Evolutionary conservation across 2,888 invertebrate species (phyloP), one percentile per base, ranked within the genome.

Genomic region (Macaria notata): DNA sequence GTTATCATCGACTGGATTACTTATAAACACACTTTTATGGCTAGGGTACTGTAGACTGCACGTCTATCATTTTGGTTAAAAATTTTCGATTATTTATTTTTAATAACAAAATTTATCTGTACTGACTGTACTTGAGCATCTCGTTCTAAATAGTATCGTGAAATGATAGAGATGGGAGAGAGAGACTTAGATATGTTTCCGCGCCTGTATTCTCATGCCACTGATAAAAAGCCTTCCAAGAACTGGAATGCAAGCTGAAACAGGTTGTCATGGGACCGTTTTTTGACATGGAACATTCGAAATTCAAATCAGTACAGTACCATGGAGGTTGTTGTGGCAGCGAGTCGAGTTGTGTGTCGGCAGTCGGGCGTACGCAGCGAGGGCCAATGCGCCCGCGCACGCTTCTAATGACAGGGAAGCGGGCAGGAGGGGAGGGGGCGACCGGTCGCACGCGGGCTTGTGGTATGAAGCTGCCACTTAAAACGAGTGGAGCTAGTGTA

Each of bases 331-430:
- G 71, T 74, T 71, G 78, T 74, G 75, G 72, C 70, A 71, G 70
- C 73, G 73, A 72, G 78, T 19, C 19, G 19, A 19, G 19, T 73
- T 72, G 73, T 71, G 78, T 78, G 72, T 75, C 78, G 78, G 68
- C 73, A 74, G 70, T 73, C 73, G 73, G 71, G 78, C 79, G 72
- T 75, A 79, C 79, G 68, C 73, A 74, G 70, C 74, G 19, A 19
- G 73, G 88, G 89, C 88, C 89, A 88, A 84, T 88, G 89, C 88
- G 89, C 88, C 79, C 82, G 88, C 87, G 88, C 82, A 78, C 76
- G 78, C 87, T 86, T 88, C 90, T 90, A 90, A 90, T 87, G 86
- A 85, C 85, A 79, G 81, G 76, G 73, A 79, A 69, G 68, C 61
- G 61, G 65, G 61, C 64, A 68, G 66, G 73, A 60, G 75, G 73